phyloP scores from a whole-genome alignment of 2,797 vertebrate species.

The Gymnoscopelus braueri region DNA sequence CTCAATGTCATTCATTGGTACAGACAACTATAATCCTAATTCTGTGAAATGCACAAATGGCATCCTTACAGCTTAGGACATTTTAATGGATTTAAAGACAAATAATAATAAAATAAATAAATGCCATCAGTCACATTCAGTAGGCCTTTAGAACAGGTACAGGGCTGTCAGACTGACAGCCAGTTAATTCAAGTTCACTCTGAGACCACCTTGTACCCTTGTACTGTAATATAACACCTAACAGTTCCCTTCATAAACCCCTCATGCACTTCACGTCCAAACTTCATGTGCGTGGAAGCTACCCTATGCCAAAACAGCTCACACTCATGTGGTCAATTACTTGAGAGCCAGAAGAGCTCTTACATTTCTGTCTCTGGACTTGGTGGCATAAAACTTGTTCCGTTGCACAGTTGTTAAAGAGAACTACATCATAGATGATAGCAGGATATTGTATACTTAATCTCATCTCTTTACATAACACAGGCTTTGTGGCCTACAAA shows the following conservation, averaged over 20 bases:
- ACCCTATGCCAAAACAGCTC: conserved; percentile 24
- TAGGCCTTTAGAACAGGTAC: not conserved
- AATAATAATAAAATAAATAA: too few relatives aligned
- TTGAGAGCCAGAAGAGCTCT: not conserved
- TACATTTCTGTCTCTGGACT: not conserved
- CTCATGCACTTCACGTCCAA: conserved; percentile 15
- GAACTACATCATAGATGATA: conserved; percentile 26
- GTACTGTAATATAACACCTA: conserved; percentile 58
- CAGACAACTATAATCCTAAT: too few relatives aligned
- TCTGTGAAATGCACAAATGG: too few relatives aligned
- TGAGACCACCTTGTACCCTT: conserved; percentile 18
- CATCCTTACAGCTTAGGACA: too few relatives aligned
- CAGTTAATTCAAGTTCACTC: conserved; percentile 35
- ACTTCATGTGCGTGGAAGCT: conserved; percentile 3
- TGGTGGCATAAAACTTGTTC: not conserved
- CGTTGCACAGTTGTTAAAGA: conserved; percentile 26
- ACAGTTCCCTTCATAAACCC: conserved; percentile 10
- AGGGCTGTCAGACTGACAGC: not conserved
- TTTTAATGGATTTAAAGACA: too few relatives aligned
- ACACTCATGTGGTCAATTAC: not conserved
- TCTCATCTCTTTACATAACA: conserved; percentile 35
- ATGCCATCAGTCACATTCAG: too few relatives aligned
- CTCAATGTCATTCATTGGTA: too few relatives aligned
- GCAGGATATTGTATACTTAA: conserved; percentile 25
- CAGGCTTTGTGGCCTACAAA: conserved; percentile 49